Conservation (phyloP, 2,797 vertebrate species). For the Tachyglossus aculeatus region DNA sequence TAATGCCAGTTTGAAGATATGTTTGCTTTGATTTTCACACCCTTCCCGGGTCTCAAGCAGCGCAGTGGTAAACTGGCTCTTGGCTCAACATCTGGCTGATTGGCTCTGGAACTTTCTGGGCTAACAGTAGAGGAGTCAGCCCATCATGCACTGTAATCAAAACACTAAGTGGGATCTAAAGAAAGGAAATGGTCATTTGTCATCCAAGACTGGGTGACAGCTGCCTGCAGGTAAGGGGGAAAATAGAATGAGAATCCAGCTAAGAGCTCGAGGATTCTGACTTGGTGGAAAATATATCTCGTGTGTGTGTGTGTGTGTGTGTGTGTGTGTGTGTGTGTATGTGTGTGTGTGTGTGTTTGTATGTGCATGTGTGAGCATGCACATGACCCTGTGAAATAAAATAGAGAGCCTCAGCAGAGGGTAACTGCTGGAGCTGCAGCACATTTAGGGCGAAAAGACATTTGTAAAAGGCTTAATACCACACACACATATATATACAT, state of each 20-base stretch:
- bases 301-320: no score
- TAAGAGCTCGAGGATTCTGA: no score
- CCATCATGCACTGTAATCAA: not conserved
- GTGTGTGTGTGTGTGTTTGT: no score
- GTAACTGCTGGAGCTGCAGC: conserved; percentile 34
- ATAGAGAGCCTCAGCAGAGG: conserved; percentile 9
- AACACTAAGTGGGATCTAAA: not conserved
- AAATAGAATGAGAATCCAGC: no score
- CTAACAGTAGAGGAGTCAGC: not conserved
- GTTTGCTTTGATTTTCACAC: not conserved
- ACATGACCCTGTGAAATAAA: not conserved
- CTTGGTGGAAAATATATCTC: no score
- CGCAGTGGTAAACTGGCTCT: not conserved
- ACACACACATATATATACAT: conserved; percentile 1
- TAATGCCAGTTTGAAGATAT: not conserved
- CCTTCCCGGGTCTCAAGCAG: not conserved
- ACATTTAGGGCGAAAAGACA: conserved; percentile 41
- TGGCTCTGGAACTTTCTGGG: not conserved
- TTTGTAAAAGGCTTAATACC: conserved; percentile 8
- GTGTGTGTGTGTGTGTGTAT: no score
- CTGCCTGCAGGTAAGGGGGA: not conserved
- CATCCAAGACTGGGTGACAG: conserved; percentile 12
- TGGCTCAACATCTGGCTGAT: not conserved
- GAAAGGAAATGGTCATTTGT: not conserved
- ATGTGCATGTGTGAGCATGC: no score